Base-by-base conservation (phyloP, 2,113 vertebrate species). In the Ctenomys sociabilis region DNA sequence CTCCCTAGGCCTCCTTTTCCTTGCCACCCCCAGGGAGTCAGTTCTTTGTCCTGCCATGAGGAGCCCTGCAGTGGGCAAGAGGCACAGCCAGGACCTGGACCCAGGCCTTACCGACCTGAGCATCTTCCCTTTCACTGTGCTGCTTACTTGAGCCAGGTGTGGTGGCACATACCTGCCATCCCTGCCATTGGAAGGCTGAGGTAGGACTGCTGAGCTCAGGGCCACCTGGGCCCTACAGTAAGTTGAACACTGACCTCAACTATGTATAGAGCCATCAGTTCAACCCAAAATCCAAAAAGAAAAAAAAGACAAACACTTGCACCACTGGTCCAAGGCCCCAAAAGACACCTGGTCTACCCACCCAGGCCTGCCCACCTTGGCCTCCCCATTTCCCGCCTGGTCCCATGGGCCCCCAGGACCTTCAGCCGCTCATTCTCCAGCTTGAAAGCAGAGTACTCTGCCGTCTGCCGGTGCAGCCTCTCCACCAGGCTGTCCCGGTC, bases 381-480 rank as follows among this genome's bases (percentile, higher is more conserved):
- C 43, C 68, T 22, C 6, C 0, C 16, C 57, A 19, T 54, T n/a
- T 14, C 12, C 57, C 49, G 30, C 43, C 45, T 13, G 21, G 73
- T 9, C 7, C 5, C 22, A 1, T 32, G 5, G 7, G 66, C 49
- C 14, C 26, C 9, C 16, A 80, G 24, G 66, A 99, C 99, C 99
- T 99, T 99, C 1, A 99, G 98, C 82, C 97, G 98, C 95, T 99
- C 99, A 5, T 99, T 99, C 92, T 99, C 99, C 75, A 99, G 96
- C 81, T 98, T 99, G 81, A 98, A 97, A 9, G 98, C 61, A 0
- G 98, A 97, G 84, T 96, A 98, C 52, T 99, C 99, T 2, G 98
- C 95, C 30, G 96, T 98, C 95, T 99, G 97, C 54, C 80, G 98
- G 81, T 99, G 99, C 17, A 99, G 88, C 87, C 98, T 98, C 57